Percentiles rank a stretch among this genome's conserved stretches.
These are phyloP conservation scores for Mionectes olivaceus DNA, from an alignment of 2,797 vertebrate genomes.

Conservation along the genomic window DNA sequence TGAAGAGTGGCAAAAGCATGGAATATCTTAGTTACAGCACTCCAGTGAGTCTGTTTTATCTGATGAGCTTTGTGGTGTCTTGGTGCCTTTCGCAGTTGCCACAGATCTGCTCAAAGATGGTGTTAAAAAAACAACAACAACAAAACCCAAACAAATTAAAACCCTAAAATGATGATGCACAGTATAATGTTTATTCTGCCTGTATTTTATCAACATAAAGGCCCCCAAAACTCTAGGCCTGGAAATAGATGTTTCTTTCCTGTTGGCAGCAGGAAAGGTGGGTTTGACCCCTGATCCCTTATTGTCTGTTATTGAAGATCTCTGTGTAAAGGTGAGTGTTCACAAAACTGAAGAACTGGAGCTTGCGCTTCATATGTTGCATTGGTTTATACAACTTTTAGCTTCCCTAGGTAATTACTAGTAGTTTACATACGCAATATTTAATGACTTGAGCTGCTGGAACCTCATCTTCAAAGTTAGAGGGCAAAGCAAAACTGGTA, in stretches of 20 bases:
- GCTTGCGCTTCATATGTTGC: neutral
- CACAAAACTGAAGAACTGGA: neutral
- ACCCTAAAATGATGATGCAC: neutral
- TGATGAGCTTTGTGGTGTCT: neutral
- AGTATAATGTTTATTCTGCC: neutral
- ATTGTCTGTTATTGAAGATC: slow-evolving; percentile 13
- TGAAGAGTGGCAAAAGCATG: neutral
- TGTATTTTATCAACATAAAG: neutral
- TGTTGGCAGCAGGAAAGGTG: neutral
- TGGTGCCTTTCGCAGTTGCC: neutral
- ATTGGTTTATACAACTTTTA: neutral
- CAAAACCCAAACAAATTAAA: neutral
- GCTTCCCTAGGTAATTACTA: neutral
- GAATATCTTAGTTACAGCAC: neutral
- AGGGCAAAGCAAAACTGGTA: neutral
- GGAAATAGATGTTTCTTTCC: slow-evolving; percentile 20
- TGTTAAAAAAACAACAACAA: neutral
- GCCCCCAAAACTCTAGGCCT: neutral
- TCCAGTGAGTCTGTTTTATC: neutral
- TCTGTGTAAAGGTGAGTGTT: neutral
- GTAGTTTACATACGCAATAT: neutral
- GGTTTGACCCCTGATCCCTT: slow-evolving; percentile 26
- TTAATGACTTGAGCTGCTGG: neutral
- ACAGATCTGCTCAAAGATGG: neutral
- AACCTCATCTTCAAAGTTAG: neutral